phyloP scores from a whole-genome alignment of 2,113 vertebrate species.

The Noturus placidus region DNA sequence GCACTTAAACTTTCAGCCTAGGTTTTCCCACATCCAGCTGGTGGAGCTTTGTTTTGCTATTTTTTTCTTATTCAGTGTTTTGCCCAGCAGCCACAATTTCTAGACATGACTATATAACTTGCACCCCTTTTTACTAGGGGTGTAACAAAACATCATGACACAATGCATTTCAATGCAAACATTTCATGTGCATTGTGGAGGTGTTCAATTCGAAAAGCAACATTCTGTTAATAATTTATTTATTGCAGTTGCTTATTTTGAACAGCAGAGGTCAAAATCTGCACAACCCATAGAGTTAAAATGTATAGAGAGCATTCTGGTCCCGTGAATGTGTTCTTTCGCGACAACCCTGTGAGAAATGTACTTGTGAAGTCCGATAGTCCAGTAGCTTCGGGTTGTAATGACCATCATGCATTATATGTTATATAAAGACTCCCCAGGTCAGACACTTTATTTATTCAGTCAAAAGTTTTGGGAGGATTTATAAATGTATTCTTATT shows the following conservation, averaged over 20 bases:
- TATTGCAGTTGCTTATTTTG: not conserved
- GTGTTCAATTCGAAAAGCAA: not conserved
- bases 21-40: not conserved
- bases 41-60: not conserved
- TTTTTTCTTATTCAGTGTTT: not conserved
- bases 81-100: not conserved
- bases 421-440: not conserved
- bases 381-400: not conserved
- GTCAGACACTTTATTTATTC: not conserved
- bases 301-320: not conserved
- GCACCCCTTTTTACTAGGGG: not conserved
- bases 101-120: not conserved
- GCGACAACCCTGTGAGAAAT: not conserved
- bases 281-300: not conserved
- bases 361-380: not conserved
- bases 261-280: not conserved
- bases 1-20: not conserved
- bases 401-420: not conserved
- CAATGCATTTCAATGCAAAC: not conserved
- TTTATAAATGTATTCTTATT: not conserved
- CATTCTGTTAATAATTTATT: not conserved
- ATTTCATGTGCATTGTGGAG: not conserved
- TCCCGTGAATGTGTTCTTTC: not conserved
- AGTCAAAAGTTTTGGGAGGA: not conserved
- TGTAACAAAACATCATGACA: not conserved